A percentile compares a stretch with the other conserved stretches of the same genome.
Conservation (phyloP, 2,888 invertebrate genomes). For the Volucella bombylans region DNA sequence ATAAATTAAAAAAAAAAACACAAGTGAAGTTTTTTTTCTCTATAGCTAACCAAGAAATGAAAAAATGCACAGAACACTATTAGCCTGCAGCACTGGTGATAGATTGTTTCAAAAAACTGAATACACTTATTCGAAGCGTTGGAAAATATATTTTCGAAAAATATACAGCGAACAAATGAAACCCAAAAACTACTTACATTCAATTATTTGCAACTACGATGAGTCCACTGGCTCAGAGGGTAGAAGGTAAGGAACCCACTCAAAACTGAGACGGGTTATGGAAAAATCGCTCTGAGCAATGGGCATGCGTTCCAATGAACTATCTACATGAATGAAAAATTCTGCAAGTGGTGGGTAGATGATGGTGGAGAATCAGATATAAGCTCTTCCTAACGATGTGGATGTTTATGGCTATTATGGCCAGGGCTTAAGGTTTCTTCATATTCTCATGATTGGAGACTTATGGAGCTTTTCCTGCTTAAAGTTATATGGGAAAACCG, state of each 20-base stretch:
- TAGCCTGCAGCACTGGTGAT: conserved; percentile 34
- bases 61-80: conserved; percentile 45
- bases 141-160: conserved; percentile 35
- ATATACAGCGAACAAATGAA: conserved; percentile 52
- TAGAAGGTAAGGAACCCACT: conserved; percentile 67
- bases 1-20: conserved; percentile 21
- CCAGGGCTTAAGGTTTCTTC: no score
- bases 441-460: background rate
- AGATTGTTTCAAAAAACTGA: conserved; percentile 39
- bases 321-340: conserved; percentile 71
- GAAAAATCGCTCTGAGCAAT: conserved; percentile 24
- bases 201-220: conserved; percentile 62
- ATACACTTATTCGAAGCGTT: conserved; percentile 24
- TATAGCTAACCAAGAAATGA: conserved; percentile 4
- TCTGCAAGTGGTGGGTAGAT: conserved; percentile 22
- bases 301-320: conserved; percentile 62
- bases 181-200: conserved; percentile 70
- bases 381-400: conserved; percentile 32
- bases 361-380: conserved; percentile 7
- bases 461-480: conserved; percentile 5
- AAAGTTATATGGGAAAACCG: conserved; percentile 17
- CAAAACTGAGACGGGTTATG: conserved; percentile 55
- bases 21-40: conserved; percentile 9
- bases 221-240: conserved; percentile 59
- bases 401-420: conserved; percentile 25